phyloP scores from a whole-genome alignment of 2,113 vertebrate species.

The Vombatus ursinus region DNA sequence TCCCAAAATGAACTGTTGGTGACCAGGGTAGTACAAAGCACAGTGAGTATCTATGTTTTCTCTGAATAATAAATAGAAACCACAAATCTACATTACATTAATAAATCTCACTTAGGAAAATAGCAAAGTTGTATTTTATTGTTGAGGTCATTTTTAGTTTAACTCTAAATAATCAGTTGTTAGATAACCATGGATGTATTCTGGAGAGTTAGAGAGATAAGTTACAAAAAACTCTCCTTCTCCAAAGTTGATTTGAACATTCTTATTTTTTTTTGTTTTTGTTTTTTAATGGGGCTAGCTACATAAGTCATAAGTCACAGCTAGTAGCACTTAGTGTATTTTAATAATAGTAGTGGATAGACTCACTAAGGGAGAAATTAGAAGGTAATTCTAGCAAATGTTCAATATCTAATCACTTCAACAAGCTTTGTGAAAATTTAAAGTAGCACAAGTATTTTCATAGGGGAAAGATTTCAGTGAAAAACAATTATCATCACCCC shows the following conservation, averaged over 20 bases:
- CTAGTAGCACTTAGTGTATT: neutral
- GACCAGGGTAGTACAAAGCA: constrained; percentile 57
- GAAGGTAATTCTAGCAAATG: neutral
- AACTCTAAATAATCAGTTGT: constrained; percentile 71
- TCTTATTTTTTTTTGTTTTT: neutral
- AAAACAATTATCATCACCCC: neutral
- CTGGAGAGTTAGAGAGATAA: constrained; percentile 35
- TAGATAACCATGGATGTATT: constrained; percentile 59
- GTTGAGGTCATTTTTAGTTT: constrained; percentile 78
- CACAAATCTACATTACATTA: constrained; percentile 55
- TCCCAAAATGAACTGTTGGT: constrained; percentile 36
- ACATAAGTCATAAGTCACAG: neutral
- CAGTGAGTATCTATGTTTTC: constrained; percentile 63
- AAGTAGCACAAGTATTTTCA: too few relatives aligned
- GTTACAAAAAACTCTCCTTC: constrained; percentile 32
- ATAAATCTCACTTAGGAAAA: constrained; percentile 63
- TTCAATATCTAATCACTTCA: neutral
- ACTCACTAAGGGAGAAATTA: neutral
- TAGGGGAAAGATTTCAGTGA: neutral
- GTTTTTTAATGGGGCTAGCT: neutral
- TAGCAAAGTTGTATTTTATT: constrained; percentile 69
- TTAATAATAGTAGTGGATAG: neutral
- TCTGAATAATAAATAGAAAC: neutral
- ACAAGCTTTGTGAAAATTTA: neutral
- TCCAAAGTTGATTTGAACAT: neutral